Conservation (phyloP, 2,113 vertebrate species). For the Lasiurus borealis region DNA sequence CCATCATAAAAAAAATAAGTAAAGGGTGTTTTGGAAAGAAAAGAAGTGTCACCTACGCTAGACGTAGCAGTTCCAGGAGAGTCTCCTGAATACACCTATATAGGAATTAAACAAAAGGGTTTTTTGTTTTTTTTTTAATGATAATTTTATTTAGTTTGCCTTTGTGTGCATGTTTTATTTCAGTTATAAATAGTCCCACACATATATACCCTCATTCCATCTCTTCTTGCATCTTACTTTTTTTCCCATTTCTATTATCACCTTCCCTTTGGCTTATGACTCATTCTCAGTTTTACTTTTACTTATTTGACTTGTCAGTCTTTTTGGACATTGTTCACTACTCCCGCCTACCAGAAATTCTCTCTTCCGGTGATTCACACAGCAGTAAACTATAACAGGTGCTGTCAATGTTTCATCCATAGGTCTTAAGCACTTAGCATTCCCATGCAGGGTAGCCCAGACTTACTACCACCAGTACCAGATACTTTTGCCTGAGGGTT, state of each 20-base stretch:
- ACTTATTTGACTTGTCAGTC: neutral
- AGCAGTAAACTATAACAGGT: neutral
- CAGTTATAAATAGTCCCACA: neutral
- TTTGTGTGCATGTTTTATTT: neutral
- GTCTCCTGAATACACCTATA: neutral
- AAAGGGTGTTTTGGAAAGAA: neutral
- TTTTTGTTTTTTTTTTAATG: constrained; percentile 29
- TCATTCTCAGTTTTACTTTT: neutral
- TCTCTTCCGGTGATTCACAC: neutral
- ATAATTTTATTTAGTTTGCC: constrained; percentile 26
- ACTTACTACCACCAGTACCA: neutral
- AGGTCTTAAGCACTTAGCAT: neutral
- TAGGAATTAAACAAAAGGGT: neutral
- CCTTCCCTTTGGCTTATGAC: neutral
- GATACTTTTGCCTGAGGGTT: neutral
- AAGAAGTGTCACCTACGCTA: neutral
- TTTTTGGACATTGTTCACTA: neutral
- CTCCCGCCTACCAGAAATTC: neutral
- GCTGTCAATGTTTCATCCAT: neutral
- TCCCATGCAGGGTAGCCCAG: neutral
- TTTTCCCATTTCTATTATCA: neutral
- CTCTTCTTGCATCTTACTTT: neutral
- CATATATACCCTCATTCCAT: neutral
- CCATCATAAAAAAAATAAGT: constrained; percentile 32
- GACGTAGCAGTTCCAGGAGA: neutral